Conservation (phyloP, 1,140 invertebrate species). For the Drosophila pectinifera region DNA sequence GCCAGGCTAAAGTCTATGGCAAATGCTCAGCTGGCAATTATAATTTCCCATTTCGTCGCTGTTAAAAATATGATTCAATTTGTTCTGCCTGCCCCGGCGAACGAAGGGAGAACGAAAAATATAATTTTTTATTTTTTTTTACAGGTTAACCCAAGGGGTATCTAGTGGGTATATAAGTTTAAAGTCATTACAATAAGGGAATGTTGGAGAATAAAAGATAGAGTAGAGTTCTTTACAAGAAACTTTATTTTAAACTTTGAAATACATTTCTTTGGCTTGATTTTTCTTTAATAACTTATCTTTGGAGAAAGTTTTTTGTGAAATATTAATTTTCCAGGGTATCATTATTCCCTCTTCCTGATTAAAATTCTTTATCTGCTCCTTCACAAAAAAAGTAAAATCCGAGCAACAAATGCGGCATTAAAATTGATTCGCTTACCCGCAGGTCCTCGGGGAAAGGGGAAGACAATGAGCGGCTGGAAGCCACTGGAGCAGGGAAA, state of each 20-base stretch:
- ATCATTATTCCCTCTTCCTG: neutral
- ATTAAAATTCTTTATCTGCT: conserved; percentile 18
- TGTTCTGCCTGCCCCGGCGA: conserved; percentile 52
- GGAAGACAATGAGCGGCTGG: conserved; percentile 14
- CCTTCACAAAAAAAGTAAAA: conserved; percentile 55
- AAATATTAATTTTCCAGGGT: neutral
- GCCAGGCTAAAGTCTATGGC: conserved; percentile 38
- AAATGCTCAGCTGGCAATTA: conserved; percentile 77
- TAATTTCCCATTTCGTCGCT: conserved; percentile 75
- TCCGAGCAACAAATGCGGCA: conserved; percentile 74
- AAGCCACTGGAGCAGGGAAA: neutral
- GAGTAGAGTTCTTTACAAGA: neutral
- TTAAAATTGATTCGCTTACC: conserved; percentile 80
- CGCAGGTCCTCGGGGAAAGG: conserved; percentile 4
- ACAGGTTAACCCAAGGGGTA: neutral
- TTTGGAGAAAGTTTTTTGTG: fast-evolving
- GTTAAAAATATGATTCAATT: conserved; percentile 82
- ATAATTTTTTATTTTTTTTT: conserved; percentile 43
- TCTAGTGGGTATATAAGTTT: neutral
- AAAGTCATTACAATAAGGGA: neutral
- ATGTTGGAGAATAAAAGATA: too few relatives aligned
- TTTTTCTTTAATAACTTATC: neutral
- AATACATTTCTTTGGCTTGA: too few relatives aligned
- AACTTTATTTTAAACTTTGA: neutral
- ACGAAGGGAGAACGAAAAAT: conserved; percentile 37